Evolutionary conservation across 2,113 vertebrate species (phyloP), one percentile per base, ranked within the genome.

Genomic region (Spheniscus mendiculus): DNA sequence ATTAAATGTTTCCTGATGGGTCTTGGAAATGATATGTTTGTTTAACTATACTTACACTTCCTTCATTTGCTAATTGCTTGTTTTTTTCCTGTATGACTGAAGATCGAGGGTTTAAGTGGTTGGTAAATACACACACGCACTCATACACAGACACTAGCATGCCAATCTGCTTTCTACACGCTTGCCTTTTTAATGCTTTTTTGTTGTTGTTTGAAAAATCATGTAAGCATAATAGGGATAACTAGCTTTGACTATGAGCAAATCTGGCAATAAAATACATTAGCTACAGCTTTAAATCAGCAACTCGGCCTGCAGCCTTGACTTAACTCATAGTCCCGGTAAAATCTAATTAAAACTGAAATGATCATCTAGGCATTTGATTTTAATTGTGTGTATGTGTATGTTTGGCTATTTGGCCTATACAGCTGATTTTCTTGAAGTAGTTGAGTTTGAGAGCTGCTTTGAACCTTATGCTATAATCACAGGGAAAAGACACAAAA

Each of bases 301-400:
- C 96, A 94, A 96, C 83, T 87, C 62, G 92, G 94, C 82, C 89
- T 96, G 59, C 59, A 96, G 96, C 96, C 92, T 96, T 95, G 94
- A 90, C 55, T 96, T 97, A 96, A 89, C 79, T 97, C 86, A 69
- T 38, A 94, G 91, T 92, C 49, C 90, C 9, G 49, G 96, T 97
- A 96, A 97, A 97, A 96, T 90, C 93, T 98, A 98, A 98, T 98
- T 98, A 98, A 96, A 92, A 74, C 66, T 87, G 83, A 95, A 97
- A 49, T 90, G 66, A 97, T 97, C 82, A 89, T 94, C 73, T 90
- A 79, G 65, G 50, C 73, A 96, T 93, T 97, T 79, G 78, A 63
- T 96, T 94, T 97, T 96, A 97, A 90, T 91, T 87, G 50, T 23
- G 36, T 78, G 25, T 52, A 4, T 79, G 26, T 61, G 2, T n/a